Base-by-base conservation (phyloP, 2,113 vertebrate genomes). In the Malurus elegans region DNA sequence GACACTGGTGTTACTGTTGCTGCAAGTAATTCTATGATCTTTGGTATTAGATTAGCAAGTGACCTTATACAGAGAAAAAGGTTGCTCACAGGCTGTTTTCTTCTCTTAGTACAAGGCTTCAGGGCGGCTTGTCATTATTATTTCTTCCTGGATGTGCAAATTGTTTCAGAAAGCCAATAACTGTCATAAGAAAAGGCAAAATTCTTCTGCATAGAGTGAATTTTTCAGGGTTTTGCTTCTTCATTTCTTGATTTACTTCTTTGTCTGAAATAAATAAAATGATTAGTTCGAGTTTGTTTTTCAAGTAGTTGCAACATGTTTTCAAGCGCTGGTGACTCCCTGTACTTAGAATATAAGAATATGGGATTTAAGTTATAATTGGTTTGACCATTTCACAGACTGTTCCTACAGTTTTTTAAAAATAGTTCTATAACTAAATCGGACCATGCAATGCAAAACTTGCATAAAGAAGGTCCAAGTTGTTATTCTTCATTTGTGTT, bases 21-120 rank as follows among this genome's bases (percentile, higher is more conserved):
- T 96, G 76, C 34, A 62, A 83, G 67, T 88, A 44, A 84, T 93
- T 88, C 48, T 19, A 5, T 84, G 72, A 56, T 93, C 76, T 88
- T 92, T 97, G 44, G 62, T 86, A 40, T 94, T 67, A 93, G 58
- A 90, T 94, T 78, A 82, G 58, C 66, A 86, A 88, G 66, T 91
- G 90, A 93, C 78, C 66, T 79, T 95, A 70, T n/a, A 40, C 15
- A 20, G 14, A 34, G 67, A 44, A 60, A 61, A 88, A 78, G 48
- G 53, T 56, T 88, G 70, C 70, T 81, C 25, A 61, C 14, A 65
- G 69, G 57, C 61, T 93, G 40, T 79, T 92, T 92, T n/a, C 24
- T 94, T 83, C 17, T 66, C 47, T 79, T 75, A 17, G n/a, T 78
- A 13, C 26, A 32, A 51, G n/a, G 25, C 67, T 90, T 76, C 44